Percentiles rank a stretch among this genome's conserved stretches.
Evolutionary conservation across 2,113 vertebrate genomes (phyloP).

Genomic region (Felis chaus): DNA sequence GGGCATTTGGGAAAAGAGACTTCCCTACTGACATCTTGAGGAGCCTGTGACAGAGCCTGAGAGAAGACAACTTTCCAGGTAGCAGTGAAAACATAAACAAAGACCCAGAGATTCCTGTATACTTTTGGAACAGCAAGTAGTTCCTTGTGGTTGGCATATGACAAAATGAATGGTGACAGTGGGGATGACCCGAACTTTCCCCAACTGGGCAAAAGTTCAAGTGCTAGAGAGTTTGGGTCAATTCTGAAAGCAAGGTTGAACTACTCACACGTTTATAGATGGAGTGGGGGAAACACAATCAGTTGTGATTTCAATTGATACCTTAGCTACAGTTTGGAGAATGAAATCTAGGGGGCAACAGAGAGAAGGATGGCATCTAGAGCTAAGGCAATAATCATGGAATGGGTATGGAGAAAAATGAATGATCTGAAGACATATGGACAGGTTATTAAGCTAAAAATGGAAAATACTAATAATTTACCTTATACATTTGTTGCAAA

Average conservation of each 20-base stretch:
- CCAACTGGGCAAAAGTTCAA: not conserved
- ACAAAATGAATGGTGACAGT: not conserved
- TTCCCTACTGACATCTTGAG: not conserved
- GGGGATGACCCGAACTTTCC: not conserved
- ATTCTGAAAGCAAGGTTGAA: not conserved
- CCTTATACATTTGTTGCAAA: not conserved
- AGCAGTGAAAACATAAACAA: not conserved
- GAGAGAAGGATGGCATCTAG: not conserved
- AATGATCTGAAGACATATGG: not conserved
- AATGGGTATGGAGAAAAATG: not conserved
- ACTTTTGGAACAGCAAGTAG: not conserved
- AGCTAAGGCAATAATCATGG: not conserved
- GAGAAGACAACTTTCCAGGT: not conserved
- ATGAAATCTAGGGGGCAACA: not conserved
- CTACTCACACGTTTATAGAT: not conserved
- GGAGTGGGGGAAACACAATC: fast-evolving
- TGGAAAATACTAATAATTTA: not conserved
- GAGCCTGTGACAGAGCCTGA: not conserved
- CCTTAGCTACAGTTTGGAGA: not conserved
- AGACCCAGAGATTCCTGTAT: not conserved
- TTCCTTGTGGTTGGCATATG: not conserved
- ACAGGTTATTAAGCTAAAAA: not conserved
- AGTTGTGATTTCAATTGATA: not conserved
- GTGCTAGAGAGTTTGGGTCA: not conserved
- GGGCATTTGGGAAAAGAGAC: not conserved